Base-by-base conservation (phyloP, 2,113 vertebrate genomes). In the Hippocampus abdominalis region DNA sequence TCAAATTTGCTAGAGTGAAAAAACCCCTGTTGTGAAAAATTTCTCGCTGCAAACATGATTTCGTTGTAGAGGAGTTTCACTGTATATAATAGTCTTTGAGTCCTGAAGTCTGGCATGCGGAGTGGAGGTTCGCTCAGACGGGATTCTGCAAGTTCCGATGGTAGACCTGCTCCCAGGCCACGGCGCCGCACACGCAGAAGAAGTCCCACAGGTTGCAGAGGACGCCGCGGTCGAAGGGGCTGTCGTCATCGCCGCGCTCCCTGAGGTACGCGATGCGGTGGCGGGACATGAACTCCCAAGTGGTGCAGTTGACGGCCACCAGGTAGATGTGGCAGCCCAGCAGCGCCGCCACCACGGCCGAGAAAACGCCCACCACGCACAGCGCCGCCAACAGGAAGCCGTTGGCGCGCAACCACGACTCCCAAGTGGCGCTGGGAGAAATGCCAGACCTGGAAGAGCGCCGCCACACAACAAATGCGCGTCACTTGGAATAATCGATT, bases 231-330 rank as follows among this genome's bases (percentile, higher is more conserved):
- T 99, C 94, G 0, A 98, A 98, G 3, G 96, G 97, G 86, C 94
- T 97, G 75, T 94, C 87, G 77, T 94, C 91, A 1, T 81, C 39
- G 0, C 84, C 86, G 0, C 89, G 90, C 80, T 92, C 91, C 39
- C 86, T 93, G 89, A 99, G 93, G 92, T 98, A 99, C 23, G 93
- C 86, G 68, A 98, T 95, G 54, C 95, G 89, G 73, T 98, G 94
- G 0, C 90, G 91, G 0, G 96, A 95, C 92, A 97, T 94, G 91
- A 98, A 98, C 81, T 99, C 97, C 96, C 96, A 98, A 64, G 95
- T 98, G 66, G 97, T 99, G 74, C 91, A 92, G 88, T 96, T 97
- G 85, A 91, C 88, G 9, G 96, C 94, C 66, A 93, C 93, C 84
- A 99, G 93, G 86, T 97, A 98, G 69, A 96, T 85, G 63, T 99